Evolutionary conservation across 2,797 vertebrate genomes (phyloP), one percentile per base, ranked within the genome.

Genomic region (Falco naumanni): DNA sequence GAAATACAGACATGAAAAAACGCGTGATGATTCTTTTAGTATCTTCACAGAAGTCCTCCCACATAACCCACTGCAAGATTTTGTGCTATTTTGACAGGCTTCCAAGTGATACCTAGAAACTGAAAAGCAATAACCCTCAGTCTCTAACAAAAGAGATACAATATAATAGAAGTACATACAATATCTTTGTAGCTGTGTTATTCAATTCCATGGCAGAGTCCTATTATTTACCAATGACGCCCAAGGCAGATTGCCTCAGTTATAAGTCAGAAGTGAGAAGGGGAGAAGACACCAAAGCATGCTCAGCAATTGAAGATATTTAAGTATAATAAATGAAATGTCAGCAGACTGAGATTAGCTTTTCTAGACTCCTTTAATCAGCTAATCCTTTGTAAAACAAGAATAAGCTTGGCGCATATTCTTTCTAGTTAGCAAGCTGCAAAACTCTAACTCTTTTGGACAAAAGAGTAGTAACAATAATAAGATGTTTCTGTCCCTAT

Each of bases 341-440:
- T 78, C 78, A 91, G 57, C 53, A 96, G 76, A 57, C 50, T 57
- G 47, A 71, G 57, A 74, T 65, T 50, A 92, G 43, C 68, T 78
- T 93, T 92, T 71, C 82, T 57, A 64, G 71, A 43, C 71, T 79
- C 56, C 37, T 64, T 66, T 75, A 48, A 78, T 85, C 81, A 95
- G 84, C 26, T 89, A 78, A 85, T 85, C 68, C 39, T 77, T 85
- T 80, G 81, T 84, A 93, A 95, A 94, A 87, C 74, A 94, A 94
- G 78, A 63, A 64, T 50, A 65, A 74, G 25, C 24, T 77, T 76
- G 78, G 60, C 60, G 71, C 24, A 2, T 80, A 78, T n/a, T 60
- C 70, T 34, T 87, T 71, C 48, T 68, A 31, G 34, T 17, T 66
- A 72, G 85, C 31, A 79, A 91, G 81, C 63, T 64, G 56, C 74